These are phyloP conservation scores for Troides helena DNA, from an alignment of 2,888 invertebrate species.

Conservation along the genomic window DNA sequence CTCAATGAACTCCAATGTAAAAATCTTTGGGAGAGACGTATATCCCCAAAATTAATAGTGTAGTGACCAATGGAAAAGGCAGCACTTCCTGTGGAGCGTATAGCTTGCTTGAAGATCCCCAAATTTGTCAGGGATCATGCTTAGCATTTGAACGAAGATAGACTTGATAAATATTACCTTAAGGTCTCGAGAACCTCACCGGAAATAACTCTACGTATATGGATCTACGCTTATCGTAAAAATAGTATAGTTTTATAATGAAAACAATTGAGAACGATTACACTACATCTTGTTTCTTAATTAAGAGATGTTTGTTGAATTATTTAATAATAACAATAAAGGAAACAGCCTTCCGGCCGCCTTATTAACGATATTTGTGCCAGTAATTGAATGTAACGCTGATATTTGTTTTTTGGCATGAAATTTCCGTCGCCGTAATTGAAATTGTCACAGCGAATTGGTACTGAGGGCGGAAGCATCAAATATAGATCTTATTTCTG, in stretches of 20 bases:
- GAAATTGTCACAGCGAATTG: slow-evolving; percentile 12
- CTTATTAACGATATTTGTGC: slow-evolving; percentile 10
- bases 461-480: not conserved
- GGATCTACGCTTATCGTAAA: too few relatives aligned
- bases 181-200: too few relatives aligned
- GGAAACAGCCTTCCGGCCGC: not conserved
- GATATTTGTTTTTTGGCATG: slow-evolving; percentile 21
- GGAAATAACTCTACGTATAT: too few relatives aligned
- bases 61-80: too few relatives aligned
- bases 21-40: too few relatives aligned
- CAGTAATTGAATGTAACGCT: slow-evolving; percentile 5
- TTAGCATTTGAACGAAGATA: too few relatives aligned
- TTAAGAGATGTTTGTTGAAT: not conserved
- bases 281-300: not conserved
- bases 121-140: too few relatives aligned
- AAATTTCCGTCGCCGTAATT: slow-evolving; percentile 16
- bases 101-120: too few relatives aligned
- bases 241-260: not conserved
- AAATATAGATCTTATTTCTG: slow-evolving; percentile 23
- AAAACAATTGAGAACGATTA: not conserved
- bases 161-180: too few relatives aligned
- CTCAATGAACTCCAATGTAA: too few relatives aligned
- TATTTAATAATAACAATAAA: not conserved
- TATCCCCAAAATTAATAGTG: too few relatives aligned
- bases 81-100: too few relatives aligned